Conservation (phyloP, 1,140 invertebrate genomes). For the Eurosta solidaginis region DNA sequence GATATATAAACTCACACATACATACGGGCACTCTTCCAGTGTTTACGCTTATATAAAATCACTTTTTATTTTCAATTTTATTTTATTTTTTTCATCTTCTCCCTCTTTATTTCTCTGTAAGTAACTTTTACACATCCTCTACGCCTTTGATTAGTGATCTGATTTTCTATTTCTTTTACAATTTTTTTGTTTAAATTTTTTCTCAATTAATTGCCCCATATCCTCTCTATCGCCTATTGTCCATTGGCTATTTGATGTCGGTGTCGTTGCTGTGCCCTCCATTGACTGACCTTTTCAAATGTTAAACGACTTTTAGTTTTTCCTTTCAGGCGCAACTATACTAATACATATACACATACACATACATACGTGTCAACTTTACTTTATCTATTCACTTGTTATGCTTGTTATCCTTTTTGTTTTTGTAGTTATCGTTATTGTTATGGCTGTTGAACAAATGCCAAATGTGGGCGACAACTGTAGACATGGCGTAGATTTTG, state of each 20-base stretch:
- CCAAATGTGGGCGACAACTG: constrained; percentile 19
- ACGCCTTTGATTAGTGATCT: not conserved
- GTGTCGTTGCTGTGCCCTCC: not conserved
- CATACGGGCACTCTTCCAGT: no score
- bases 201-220: not conserved
- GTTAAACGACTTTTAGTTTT: constrained; percentile 1
- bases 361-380: no score
- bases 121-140: not conserved
- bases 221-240: constrained; percentile 4
- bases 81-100: no score
- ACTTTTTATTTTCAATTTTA: no score
- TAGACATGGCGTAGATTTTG: not conserved
- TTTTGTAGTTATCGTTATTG: constrained; percentile 19
- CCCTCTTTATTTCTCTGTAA: no score
- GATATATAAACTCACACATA: no score
- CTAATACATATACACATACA: not conserved
- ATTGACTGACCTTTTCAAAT: not conserved
- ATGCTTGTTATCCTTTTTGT: not conserved
- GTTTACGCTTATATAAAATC: no score
- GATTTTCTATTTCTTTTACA: not conserved
- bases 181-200: no score
- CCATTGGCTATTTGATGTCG: not conserved
- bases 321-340: not conserved
- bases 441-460: constrained; percentile 18
- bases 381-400: no score